Evolutionary conservation across 2,888 invertebrate species (phyloP), one percentile per base, ranked within the genome.

Genomic region (Sarcophaga variegata): DNA sequence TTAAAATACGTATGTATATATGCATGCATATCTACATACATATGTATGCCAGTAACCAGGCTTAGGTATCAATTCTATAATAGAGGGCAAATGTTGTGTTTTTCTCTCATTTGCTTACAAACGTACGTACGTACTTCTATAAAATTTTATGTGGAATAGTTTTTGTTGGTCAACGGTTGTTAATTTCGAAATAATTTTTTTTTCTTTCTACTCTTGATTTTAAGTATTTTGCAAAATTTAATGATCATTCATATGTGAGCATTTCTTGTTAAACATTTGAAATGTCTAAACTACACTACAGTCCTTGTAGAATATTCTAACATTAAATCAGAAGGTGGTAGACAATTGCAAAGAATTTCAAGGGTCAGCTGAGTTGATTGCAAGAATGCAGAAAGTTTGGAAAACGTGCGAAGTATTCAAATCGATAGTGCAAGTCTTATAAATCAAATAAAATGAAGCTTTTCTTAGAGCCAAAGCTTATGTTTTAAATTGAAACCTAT

Each of bases 191-290:
- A 37, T 10, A 37, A 10, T 37, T 8, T 37, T 37, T 37, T 8
- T 37, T 37, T 37, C 37, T 37, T 37, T 37, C 37, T 37, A 2
- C 37, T 37, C 37, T 37, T 37, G 37, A 37, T 59, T 59, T 11
- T 45, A 80, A 22, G 10, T 17, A 54, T 76, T 82, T 20, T 74
- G 25, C 77, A 54, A 69, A 70, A 76, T 66, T 80, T 78, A 81
- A 81, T 77, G 85, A 66, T 75, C 71, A 79, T 60, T 78, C 81
- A 82, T 66, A 82, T 79, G 66, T 67, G 71, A 70, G 62, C 82
- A 82, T 66, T 82, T 82, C n/a, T 75, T 79, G 78, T 76, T 82
- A 75, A 85, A 71, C 45, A 79, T 76, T 76, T 77, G 45, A 77
- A 10, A 37, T 37, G 37, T 37, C 37, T 37, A 37, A 37, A 37